Percentiles rank a stretch among this genome's conserved stretches.
Evolutionary conservation across 2,888 invertebrate species (phyloP).

Genomic region (Tridacna gigas): DNA sequence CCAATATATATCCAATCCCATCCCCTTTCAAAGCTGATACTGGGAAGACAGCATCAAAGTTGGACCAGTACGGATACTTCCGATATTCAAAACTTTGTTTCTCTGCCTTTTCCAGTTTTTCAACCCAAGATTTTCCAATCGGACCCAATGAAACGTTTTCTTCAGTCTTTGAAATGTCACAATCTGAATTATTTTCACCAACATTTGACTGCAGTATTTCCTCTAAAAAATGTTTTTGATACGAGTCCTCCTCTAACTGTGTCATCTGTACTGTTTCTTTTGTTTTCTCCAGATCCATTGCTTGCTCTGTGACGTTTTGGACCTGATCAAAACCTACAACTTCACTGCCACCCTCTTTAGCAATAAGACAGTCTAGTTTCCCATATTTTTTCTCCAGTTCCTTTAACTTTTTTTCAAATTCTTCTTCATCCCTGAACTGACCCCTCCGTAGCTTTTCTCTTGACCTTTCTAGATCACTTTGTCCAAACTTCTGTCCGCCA

Average conservation of each 20-base stretch:
- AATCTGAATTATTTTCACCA: neutral
- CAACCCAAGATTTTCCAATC: neutral
- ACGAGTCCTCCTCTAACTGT: conserved; percentile 12
- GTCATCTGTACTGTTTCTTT: neutral
- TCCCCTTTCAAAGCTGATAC: conserved; percentile 93
- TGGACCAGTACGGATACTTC: conserved; percentile 87
- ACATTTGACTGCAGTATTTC: neutral
- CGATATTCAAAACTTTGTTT: conserved; percentile 39
- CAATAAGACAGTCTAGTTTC: neutral
- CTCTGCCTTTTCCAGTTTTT: conserved; percentile 30
- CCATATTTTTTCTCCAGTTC: conserved; percentile 31
- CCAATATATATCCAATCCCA: conserved; percentile 91
- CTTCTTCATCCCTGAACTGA: neutral
- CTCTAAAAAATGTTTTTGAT: conserved; percentile 16
- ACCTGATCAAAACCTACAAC: neutral
- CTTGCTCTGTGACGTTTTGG: conserved; percentile 2
- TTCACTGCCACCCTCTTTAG: neutral
- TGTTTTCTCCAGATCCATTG: neutral
- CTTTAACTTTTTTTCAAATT: conserved; percentile 28
- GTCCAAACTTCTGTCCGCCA: neutral
- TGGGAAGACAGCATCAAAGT: conserved; percentile 95
- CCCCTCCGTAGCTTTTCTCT: neutral
- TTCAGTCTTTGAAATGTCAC: neutral
- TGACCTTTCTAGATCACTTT: neutral
- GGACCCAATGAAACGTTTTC: neutral